phyloP scores from a whole-genome alignment of 1,140 invertebrate genomes.

The Brachionus koreanus region DNA sequence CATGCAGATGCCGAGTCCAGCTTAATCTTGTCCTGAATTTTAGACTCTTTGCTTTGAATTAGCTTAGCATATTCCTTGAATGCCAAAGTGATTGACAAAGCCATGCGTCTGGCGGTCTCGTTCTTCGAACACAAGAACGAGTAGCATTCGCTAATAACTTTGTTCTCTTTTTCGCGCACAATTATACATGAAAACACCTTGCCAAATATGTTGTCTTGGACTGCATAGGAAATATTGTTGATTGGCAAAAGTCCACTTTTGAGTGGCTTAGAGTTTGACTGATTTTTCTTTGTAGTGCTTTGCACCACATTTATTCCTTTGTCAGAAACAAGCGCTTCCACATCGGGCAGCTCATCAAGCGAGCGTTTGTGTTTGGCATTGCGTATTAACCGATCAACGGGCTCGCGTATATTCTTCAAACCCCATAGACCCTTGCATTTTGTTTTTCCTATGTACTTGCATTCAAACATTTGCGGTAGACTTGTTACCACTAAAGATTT shows the following conservation, averaged over 20 bases:
- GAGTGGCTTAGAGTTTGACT: not conserved
- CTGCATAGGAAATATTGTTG: slow-evolving; percentile 39
- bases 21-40: not conserved
- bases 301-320: slow-evolving; percentile 3
- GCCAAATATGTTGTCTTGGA: slow-evolving; percentile 27
- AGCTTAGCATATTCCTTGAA: slow-evolving; percentile 43
- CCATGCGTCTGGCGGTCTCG: slow-evolving; percentile 8
- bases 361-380: not conserved
- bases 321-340: not conserved
- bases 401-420: slow-evolving; percentile 17
- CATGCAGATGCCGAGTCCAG: not conserved
- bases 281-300: not conserved
- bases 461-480: slow-evolving; percentile 22
- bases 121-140: slow-evolving; percentile 32
- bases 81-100: slow-evolving; percentile 18
- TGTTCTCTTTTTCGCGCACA: not conserved
- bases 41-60: not conserved
- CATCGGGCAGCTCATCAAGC: slow-evolving; percentile 2
- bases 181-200: slow-evolving; percentile 40
- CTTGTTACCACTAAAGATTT: not conserved
- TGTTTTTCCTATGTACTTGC: slow-evolving; percentile 40
- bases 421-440: slow-evolving; percentile 39
- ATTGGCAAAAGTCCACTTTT: slow-evolving; percentile 12
- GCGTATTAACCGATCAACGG: slow-evolving; percentile 13
- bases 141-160: slow-evolving; percentile 41